Conservation (phyloP, 2,113 vertebrate species). For the Ammospiza nelsoni region DNA sequence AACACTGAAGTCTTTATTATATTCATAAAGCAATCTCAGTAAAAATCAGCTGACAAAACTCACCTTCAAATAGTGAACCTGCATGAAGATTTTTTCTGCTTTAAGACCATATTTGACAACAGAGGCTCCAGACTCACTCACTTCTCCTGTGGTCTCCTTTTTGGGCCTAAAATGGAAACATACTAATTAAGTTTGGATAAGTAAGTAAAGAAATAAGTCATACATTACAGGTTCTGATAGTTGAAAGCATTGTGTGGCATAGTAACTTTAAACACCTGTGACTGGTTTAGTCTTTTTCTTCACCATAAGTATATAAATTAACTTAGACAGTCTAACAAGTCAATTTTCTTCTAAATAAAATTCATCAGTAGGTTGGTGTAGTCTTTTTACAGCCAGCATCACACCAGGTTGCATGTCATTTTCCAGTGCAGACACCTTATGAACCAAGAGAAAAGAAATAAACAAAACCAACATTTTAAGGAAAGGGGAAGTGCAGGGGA, state of each 20-base stretch:
- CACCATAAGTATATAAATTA: background rate
- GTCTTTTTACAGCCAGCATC: background rate
- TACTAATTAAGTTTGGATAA: background rate
- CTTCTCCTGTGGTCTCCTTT: slow-evolving; percentile 87
- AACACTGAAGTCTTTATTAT: background rate
- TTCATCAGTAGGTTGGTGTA: background rate
- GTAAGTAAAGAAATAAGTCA: background rate
- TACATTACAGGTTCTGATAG: background rate
- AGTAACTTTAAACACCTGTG: background rate
- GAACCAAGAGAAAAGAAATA: background rate
- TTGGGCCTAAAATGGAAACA: slow-evolving; percentile 81
- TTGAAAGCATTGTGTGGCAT: background rate
- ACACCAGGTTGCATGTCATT: background rate
- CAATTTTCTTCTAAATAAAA: background rate
- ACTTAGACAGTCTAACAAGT: background rate
- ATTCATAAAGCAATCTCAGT: background rate
- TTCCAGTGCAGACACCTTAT: background rate
- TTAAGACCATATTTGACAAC: slow-evolving; percentile 91
- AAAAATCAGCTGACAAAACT: background rate
- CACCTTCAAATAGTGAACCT: slow-evolving; percentile 97
- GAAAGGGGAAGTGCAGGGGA: background rate
- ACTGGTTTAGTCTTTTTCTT: background rate
- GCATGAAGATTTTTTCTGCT: slow-evolving; percentile 94
- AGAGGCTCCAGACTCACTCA: slow-evolving; percentile 87
- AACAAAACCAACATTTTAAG: background rate